A percentile compares a stretch with the other conserved stretches of the same genome.
phyloP scores from a whole-genome alignment of 2,113 vertebrate species.

The Ictidomys tridecemlineatus region DNA sequence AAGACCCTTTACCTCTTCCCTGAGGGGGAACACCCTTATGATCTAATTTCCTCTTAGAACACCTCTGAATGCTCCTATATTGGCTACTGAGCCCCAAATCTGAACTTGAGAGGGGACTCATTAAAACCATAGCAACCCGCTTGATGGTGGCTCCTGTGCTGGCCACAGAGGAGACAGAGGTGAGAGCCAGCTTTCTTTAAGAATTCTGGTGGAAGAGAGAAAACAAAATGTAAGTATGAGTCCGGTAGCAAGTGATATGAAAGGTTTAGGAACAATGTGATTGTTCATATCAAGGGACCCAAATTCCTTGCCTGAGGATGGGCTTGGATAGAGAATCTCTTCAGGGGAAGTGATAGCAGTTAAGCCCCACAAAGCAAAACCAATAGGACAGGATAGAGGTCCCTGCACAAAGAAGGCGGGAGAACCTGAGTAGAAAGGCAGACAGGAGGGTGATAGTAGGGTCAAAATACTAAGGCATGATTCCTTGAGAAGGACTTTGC shows the following conservation, averaged over 20 bases:
- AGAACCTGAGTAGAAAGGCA: background rate
- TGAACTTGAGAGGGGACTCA: background rate
- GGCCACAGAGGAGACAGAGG: background rate
- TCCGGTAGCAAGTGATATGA: background rate
- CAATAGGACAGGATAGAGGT: background rate
- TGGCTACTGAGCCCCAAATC: background rate
- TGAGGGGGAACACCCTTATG: no score
- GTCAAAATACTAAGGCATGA: accelerated
- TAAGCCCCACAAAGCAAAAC: background rate
- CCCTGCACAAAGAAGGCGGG: background rate
- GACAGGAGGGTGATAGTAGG: accelerated
- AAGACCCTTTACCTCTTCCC: background rate
- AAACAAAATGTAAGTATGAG: background rate
- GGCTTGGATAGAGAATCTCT: background rate
- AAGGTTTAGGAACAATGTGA: background rate
- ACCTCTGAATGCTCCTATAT: accelerated
- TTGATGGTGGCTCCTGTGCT: background rate
- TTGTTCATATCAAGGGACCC: background rate
- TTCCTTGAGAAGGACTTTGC: background rate
- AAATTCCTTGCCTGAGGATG: background rate
- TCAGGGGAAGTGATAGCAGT: background rate
- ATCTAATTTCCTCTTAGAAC: background rate
- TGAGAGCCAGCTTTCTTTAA: background rate
- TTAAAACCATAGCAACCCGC: background rate
- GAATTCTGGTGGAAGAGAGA: background rate